phyloP scores from a whole-genome alignment of 2,113 vertebrate species.

The Nothoprocta perdicaria region DNA sequence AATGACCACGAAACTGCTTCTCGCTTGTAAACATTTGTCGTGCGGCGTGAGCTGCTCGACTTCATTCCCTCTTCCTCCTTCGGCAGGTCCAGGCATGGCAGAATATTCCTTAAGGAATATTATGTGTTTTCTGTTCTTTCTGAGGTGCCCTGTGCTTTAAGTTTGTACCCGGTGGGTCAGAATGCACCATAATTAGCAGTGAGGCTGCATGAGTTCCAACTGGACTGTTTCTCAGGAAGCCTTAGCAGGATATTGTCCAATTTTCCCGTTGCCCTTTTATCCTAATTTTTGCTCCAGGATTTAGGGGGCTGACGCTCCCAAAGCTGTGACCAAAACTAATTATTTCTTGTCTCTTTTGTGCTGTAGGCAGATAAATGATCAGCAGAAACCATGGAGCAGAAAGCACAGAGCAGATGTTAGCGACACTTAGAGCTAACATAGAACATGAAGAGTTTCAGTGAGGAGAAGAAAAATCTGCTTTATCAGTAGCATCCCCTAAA shows the following conservation, averaged over 20 bases:
- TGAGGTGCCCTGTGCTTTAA: background rate
- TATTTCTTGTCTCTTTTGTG: background rate
- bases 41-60: background rate
- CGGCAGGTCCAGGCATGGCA: background rate
- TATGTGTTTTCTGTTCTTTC: background rate
- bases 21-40: background rate
- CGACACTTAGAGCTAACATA: background rate
- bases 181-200: fast-evolving
- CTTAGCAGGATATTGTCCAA: background rate
- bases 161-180: background rate
- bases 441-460: background rate
- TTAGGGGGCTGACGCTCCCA: background rate
- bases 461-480: conserved; percentile 3
- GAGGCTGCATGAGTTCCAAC: background rate
- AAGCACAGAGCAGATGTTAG: background rate
- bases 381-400: background rate
- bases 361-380: background rate
- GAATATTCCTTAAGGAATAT: background rate
- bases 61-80: background rate
- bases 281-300: background rate
- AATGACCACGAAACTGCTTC: background rate
- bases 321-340: background rate
- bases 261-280: background rate
- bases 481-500: background rate
- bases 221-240: background rate